These are phyloP conservation scores for Hippocampus zosterae DNA, from an alignment of 2,113 vertebrate genomes.

Conservation along the genomic window DNA sequence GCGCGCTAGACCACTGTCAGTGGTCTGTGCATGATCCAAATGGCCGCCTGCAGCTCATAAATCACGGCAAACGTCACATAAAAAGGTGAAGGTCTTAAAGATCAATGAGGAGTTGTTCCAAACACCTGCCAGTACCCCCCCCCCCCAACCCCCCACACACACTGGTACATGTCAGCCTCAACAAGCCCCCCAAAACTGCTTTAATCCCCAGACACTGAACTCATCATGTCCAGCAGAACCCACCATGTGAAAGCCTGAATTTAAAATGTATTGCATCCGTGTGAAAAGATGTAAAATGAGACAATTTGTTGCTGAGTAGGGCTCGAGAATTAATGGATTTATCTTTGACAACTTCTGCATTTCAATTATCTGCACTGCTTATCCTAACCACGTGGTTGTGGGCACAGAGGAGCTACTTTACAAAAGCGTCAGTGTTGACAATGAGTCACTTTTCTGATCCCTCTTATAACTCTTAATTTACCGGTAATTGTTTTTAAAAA, in stretches of 20 bases:
- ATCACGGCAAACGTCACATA: constrained; percentile 40
- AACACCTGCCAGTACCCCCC: constrained; percentile 13
- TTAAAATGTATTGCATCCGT: not conserved
- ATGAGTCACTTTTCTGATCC: no score
- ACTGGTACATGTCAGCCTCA: not conserved
- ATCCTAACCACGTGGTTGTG: no score
- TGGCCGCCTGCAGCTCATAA: constrained; percentile 37
- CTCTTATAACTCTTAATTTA: no score
- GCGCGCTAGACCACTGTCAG: constrained; percentile 19
- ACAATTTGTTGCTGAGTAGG: not conserved
- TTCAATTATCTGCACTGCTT: no score
- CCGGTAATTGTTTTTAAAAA: no score
- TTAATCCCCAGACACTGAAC: constrained; percentile 32
- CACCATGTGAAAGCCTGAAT: not conserved
- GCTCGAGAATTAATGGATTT: not conserved
- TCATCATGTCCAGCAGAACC: constrained; percentile 9
- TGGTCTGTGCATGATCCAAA: constrained; percentile 5
- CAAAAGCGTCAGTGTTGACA: no score
- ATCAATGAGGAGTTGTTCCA: constrained; percentile 42
- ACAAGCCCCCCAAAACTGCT: not conserved
- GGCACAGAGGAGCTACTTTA: no score
- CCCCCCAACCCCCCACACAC: not conserved
- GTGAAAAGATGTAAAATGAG: not conserved
- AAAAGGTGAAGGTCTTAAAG: constrained; percentile 44
- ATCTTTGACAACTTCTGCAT: not conserved